A percentile compares a stretch with the other conserved stretches of the same genome.
phyloP scores from a whole-genome alignment of 1,140 invertebrate genomes.

The Heliothis virescens region DNA sequence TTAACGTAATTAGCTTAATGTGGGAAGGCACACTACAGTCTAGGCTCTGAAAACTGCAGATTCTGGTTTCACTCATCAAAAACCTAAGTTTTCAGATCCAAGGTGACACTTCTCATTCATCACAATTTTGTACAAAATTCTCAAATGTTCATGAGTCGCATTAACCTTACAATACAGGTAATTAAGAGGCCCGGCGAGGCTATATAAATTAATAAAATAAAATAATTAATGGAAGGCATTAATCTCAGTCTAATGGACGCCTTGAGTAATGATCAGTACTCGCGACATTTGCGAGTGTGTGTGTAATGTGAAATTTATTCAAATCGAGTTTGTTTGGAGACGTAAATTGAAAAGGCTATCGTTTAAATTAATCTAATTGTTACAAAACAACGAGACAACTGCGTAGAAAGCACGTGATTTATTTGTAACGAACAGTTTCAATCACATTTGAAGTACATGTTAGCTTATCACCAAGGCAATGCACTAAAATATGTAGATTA shows the following conservation, averaged over 20 bases:
- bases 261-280: constrained; percentile 8
- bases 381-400: background rate
- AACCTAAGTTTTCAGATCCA: too few species aligned
- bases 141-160: background rate
- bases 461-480: too few species aligned
- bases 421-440: too few species aligned
- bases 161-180: constrained; percentile 21
- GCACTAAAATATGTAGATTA: too few species aligned
- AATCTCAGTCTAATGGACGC: background rate
- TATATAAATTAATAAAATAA: constrained; percentile 29
- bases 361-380: background rate
- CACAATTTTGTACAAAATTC: background rate
- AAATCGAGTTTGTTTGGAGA: constrained; percentile 1
- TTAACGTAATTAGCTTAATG: too few species aligned
- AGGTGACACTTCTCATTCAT: background rate
- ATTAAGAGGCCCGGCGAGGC: constrained; percentile 4
- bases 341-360: background rate
- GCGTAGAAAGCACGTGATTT: too few species aligned
- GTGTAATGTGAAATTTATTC: constrained; percentile 18
- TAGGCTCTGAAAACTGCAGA: too few species aligned
- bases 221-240: constrained; percentile 6
- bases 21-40: too few species aligned
- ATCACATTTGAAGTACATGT: too few species aligned
- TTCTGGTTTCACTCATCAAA: too few species aligned
- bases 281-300: background rate